phyloP scores from a whole-genome alignment of 2,113 vertebrate species.

The Phoenicopterus ruber region DNA sequence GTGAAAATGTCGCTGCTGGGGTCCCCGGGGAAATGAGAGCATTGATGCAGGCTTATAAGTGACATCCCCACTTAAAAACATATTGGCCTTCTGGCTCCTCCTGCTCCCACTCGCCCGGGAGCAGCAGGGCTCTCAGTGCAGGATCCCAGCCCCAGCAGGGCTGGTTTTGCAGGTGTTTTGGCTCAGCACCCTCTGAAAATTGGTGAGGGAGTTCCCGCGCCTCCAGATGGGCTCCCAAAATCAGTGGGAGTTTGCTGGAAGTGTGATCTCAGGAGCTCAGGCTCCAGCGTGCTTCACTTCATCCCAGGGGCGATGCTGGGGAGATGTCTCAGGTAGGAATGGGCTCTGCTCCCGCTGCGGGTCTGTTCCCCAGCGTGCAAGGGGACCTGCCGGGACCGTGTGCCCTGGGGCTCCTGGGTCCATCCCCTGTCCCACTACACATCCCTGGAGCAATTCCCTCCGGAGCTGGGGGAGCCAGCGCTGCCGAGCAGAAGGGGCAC shows the following conservation, averaged over 20 bases:
- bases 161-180: not conserved
- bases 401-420: not conserved
- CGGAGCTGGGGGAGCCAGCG: fast-evolving
- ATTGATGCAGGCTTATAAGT: not conserved
- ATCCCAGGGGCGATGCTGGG: not conserved
- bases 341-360: not conserved
- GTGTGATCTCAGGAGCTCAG: not conserved
- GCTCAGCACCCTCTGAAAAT: not conserved
- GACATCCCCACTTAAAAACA: not conserved
- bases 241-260: not conserved
- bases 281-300: not conserved
- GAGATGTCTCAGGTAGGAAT: not conserved
- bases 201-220: not conserved
- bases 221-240: not conserved
- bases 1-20: not conserved
- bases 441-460: not conserved
- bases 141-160: not conserved
- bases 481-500: not conserved
- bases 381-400: not conserved
- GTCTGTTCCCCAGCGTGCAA: not conserved
- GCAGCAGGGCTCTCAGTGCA: fast-evolving
- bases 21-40: not conserved
- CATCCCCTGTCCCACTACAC: too few relatives aligned
- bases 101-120: not conserved
- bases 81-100: not conserved